Percentiles rank a stretch among this genome's conserved stretches.
Conservation (phyloP, 1,140 invertebrate genomes). For the Triops cancriformis region DNA sequence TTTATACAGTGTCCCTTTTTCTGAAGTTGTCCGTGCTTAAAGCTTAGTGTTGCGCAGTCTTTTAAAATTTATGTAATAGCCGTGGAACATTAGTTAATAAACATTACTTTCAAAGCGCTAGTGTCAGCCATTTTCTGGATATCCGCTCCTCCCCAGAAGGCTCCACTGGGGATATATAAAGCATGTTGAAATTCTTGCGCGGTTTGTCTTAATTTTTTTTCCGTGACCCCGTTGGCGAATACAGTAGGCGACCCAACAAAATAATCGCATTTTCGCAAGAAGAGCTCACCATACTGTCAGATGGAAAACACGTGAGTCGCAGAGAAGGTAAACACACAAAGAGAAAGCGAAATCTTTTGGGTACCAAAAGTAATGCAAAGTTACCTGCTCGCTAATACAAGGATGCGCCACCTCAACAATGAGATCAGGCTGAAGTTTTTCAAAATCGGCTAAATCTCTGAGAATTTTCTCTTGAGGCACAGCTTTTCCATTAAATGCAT, state of each 20-base stretch:
- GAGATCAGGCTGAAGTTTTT: conserved; percentile 43
- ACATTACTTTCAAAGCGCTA: conserved; percentile 44
- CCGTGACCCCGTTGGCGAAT: not conserved
- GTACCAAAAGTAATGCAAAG: not conserved
- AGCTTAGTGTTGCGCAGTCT: no score
- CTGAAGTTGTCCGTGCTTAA: no score
- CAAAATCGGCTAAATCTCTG: conserved; percentile 38
- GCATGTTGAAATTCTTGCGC: conserved; percentile 35
- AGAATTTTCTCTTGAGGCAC: conserved; percentile 38
- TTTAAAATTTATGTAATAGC: no score
- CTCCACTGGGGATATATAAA: conserved; percentile 50
- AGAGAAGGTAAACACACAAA: no score
- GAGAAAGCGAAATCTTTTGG: not conserved
- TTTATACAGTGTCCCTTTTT: not conserved
- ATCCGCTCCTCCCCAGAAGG: conserved; percentile 55
- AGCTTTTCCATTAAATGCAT: conserved; percentile 33
- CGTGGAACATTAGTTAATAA: not conserved
- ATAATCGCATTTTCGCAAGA: conserved; percentile 43
- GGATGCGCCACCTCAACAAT: conserved; percentile 56
- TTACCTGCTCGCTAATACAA: conserved; percentile 31
- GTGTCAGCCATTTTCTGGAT: conserved; percentile 52
- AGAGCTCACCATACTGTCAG: conserved; percentile 41
- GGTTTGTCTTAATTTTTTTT: not conserved
- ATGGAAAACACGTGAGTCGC: not conserved
- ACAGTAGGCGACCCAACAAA: conserved; percentile 19